A percentile compares a stretch with the other conserved stretches of the same genome.
phyloP scores from a whole-genome alignment of 1,140 invertebrate species.

The Heliothis subflexa region DNA sequence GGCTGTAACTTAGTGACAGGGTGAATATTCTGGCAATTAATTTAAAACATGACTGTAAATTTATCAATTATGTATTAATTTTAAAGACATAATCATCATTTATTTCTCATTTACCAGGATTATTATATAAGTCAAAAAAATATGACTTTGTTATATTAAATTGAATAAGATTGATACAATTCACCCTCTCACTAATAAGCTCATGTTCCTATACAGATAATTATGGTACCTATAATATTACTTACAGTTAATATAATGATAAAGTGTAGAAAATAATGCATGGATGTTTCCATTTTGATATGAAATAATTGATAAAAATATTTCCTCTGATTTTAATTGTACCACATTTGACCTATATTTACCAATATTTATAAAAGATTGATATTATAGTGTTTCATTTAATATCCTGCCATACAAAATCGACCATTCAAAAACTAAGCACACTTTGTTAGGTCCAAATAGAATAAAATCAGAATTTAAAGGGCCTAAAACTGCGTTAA shows the following conservation, averaged over 20 bases:
- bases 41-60: not conserved
- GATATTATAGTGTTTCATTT: constrained; percentile 79
- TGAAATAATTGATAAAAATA: constrained; percentile 83
- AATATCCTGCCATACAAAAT: not conserved
- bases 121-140: not conserved
- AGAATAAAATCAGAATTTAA: too few relatives aligned
- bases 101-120: not conserved
- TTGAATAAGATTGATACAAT: constrained; percentile 36
- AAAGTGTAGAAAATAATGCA: constrained; percentile 84
- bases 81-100: not conserved
- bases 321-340: constrained; percentile 85
- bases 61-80: not conserved
- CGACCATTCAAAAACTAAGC: not conserved
- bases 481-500: too few relatives aligned
- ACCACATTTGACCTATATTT: constrained; percentile 85
- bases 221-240: constrained; percentile 68
- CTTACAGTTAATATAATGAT: constrained; percentile 78
- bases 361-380: constrained; percentile 86
- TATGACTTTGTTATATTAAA: not conserved
- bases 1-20: constrained; percentile 64
- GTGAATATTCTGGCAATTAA: constrained; percentile 49
- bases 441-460: too few relatives aligned
- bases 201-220: constrained; percentile 82
- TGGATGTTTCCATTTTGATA: constrained; percentile 83
- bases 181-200: constrained; percentile 69